These are phyloP conservation scores for Struthidea cinerea DNA, from an alignment of 2,113 vertebrate genomes.

Conservation along the genomic window DNA sequence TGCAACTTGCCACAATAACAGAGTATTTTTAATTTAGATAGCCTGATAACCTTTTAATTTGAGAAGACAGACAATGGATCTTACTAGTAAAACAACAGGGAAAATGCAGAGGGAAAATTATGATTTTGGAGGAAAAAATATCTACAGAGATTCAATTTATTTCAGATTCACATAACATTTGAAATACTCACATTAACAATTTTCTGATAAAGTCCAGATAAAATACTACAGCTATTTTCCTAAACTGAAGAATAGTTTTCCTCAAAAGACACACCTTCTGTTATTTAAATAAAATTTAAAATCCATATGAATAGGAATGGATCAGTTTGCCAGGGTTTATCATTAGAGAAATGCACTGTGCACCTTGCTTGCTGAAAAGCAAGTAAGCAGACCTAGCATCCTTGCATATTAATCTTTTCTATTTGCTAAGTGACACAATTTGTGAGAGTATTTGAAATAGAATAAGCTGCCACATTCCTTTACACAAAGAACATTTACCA, in stretches of 20 bases:
- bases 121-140: not conserved
- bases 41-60: not conserved
- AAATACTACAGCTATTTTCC: slow-evolving; percentile 14
- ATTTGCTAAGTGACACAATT: slow-evolving; percentile 47
- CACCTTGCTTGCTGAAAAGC: not conserved
- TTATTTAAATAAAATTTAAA: slow-evolving; percentile 22
- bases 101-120: not conserved
- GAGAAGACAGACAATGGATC: not conserved
- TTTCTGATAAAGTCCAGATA: not conserved
- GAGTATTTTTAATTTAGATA: slow-evolving; percentile 19
- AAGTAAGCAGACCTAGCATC: not conserved
- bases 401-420: slow-evolving; percentile 39
- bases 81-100: not conserved
- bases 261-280: not conserved
- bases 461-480: slow-evolving; percentile 28
- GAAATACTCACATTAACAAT: slow-evolving; percentile 20
- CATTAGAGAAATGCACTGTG: slow-evolving; percentile 5
- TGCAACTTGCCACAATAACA: not conserved
- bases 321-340: not conserved
- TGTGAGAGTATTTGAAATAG: slow-evolving; percentile 18
- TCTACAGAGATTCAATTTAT: not conserved
- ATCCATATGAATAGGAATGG: slow-evolving; percentile 5
- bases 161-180: slow-evolving; percentile 2
- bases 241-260: not conserved
- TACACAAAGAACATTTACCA: slow-evolving; percentile 33